phyloP scores from a whole-genome alignment of 37 sponge, comb jelly and placozoan species.

The Petrosia ficiformis region DNA sequence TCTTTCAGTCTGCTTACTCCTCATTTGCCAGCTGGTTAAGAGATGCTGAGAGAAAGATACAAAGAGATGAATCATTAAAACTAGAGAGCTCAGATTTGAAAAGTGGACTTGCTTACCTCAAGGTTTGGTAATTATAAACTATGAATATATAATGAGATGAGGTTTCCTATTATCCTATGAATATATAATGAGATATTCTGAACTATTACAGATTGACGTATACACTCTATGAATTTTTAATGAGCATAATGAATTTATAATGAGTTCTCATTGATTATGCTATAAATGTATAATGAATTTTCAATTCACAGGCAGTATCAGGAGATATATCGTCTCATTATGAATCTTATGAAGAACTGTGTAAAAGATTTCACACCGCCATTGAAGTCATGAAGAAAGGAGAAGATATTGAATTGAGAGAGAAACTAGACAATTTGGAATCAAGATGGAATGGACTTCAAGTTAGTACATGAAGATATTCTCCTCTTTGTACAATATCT shows the following conservation, averaged over 20 bases:
- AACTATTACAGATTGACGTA: too few species aligned
- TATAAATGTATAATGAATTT: background rate
- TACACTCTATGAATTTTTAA: background rate
- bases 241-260: background rate
- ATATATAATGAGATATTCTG: too few species aligned
- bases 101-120: constrained; percentile 35
- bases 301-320: constrained; percentile 14
- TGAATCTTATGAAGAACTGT: constrained; percentile 23
- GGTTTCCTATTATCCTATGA: background rate
- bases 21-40: constrained; percentile 47
- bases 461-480: background rate
- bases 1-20: constrained; percentile 41
- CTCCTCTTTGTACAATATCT: too few species aligned
- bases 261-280: background rate
- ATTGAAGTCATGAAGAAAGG: constrained; percentile 29
- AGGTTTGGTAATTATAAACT: constrained; percentile 15
- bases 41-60: constrained; percentile 58
- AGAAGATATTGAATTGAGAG: constrained; percentile 24
- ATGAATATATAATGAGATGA: background rate
- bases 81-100: constrained; percentile 37
- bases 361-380: constrained; percentile 15
- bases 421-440: constrained; percentile 47
- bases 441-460: constrained; percentile 55
- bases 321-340: constrained; percentile 37
- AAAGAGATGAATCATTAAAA: constrained; percentile 49